These are phyloP conservation scores for Oreohelix idahoensis DNA, from an alignment of 1,140 invertebrate genomes.

Conservation along the genomic window DNA sequence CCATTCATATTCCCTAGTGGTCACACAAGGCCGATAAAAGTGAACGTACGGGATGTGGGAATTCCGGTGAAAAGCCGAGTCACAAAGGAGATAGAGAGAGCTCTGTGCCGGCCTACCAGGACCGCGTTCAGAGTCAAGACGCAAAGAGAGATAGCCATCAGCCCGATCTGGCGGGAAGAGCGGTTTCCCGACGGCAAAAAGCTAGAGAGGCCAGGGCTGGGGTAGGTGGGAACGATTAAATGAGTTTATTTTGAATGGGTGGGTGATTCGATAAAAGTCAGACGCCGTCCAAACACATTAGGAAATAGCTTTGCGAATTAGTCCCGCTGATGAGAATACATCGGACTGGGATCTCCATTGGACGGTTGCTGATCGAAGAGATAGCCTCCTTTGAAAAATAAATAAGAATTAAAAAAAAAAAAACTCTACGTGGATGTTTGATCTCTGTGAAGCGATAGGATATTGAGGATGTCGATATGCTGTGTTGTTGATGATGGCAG, in stretches of 20 bases:
- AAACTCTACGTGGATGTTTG: neutral
- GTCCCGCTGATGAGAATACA: slow-evolving; percentile 15
- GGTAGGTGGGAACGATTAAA: slow-evolving; percentile 6
- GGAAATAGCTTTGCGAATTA: slow-evolving; percentile 42
- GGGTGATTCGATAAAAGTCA: slow-evolving; percentile 28
- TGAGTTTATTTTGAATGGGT: slow-evolving; percentile 31
- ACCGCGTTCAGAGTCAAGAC: neutral
- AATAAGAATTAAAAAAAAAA: neutral
- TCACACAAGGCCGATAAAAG: neutral
- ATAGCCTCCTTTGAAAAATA: slow-evolving; percentile 12
- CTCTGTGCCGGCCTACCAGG: neutral
- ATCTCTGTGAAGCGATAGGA: neutral
- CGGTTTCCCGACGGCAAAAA: neutral
- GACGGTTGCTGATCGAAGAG: slow-evolving; percentile 2
- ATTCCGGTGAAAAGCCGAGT: slow-evolving; percentile 1
- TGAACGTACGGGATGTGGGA: neutral
- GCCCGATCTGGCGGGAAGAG: neutral
- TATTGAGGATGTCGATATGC: neutral
- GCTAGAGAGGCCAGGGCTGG: neutral
- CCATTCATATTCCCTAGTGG: slow-evolving; percentile 5
- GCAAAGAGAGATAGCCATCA: slow-evolving; percentile 27
- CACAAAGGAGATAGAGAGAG: slow-evolving; percentile 3
- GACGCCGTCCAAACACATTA: slow-evolving; percentile 27
- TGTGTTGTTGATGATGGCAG: neutral
- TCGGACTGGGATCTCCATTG: neutral